Conservation (phyloP, 1,140 invertebrate species). For the Solenopsis fugax region DNA sequence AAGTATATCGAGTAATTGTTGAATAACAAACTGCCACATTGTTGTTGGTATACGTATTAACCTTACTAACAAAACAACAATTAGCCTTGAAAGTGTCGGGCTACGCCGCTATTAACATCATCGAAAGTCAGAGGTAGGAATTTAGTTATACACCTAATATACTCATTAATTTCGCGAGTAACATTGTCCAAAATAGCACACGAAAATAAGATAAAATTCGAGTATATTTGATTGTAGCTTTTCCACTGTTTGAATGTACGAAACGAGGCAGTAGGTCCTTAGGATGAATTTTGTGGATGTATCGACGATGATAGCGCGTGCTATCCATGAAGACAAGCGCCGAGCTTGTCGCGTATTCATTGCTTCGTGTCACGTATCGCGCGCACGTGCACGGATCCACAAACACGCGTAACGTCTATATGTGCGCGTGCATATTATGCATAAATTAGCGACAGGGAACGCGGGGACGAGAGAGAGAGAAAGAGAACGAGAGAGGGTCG, state of each 20-base stretch:
- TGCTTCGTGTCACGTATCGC: conserved; percentile 66
- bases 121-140: too few species aligned
- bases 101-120: too few species aligned
- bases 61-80: too few species aligned
- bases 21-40: too few species aligned
- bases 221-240: not conserved
- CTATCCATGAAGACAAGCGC: conserved; percentile 51
- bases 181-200: not conserved
- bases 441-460: conserved; percentile 68
- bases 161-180: not conserved
- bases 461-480: conserved; percentile 29
- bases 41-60: too few species aligned
- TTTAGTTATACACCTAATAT: too few species aligned
- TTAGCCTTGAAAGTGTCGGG: too few species aligned
- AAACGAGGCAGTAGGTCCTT: not conserved
- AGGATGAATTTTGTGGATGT: conserved; percentile 34
- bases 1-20: too few species aligned
- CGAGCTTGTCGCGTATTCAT: conserved; percentile 48
- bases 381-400: conserved; percentile 59
- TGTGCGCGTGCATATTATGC: conserved; percentile 57
- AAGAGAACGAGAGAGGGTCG: conserved; percentile 22
- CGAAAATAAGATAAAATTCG: not conserved
- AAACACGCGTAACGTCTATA: conserved; percentile 50
- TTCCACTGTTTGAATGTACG: not conserved
- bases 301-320: conserved; percentile 35